phyloP scores from a whole-genome alignment of 2,888 invertebrate species.

The Nineta flava region DNA sequence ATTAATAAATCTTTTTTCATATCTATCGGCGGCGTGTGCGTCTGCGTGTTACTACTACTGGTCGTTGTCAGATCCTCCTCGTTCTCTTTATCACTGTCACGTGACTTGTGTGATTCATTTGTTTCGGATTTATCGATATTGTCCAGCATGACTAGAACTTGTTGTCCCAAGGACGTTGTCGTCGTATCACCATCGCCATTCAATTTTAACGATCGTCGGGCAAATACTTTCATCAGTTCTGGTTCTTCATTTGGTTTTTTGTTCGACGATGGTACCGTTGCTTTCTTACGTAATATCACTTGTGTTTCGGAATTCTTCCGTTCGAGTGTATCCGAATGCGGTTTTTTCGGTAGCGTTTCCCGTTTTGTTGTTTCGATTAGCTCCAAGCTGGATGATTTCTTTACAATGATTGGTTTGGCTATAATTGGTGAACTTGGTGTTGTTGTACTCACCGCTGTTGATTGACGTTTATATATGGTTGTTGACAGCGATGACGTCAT shows the following conservation, averaged over 20 bases:
- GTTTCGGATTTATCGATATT: conserved; percentile 25
- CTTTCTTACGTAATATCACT: conserved; percentile 39
- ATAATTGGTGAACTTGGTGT: conserved; percentile 12
- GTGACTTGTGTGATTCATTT: conserved; percentile 33
- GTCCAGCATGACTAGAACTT: conserved; percentile 32
- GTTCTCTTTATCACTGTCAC: conserved; percentile 63
- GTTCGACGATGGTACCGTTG: conserved; percentile 27
- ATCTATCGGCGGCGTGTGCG: not conserved
- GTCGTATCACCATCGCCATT: conserved; percentile 40
- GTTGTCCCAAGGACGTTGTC: conserved; percentile 34
- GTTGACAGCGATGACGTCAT: not conserved
- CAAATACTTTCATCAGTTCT: conserved; percentile 68
- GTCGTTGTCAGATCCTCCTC: conserved; percentile 34
- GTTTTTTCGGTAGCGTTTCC: conserved; percentile 2
- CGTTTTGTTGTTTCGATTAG: conserved; percentile 26
- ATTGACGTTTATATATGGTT: conserved; percentile 8
- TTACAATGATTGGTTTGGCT: conserved; percentile 33
- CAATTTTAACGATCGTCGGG: conserved; percentile 62
- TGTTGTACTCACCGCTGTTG: conserved; percentile 8
- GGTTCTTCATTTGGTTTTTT: conserved; percentile 51
- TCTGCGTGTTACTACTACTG: conserved; percentile 22
- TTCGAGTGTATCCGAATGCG: conserved; percentile 15
- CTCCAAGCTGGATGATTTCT: conserved; percentile 38
- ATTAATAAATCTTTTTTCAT: conserved; percentile 9
- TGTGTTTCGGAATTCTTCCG: conserved; percentile 21